Percentiles rank a stretch among this genome's conserved stretches.
phyloP scores from a whole-genome alignment of 2,797 vertebrate species.

The Urophycis tenuis region DNA sequence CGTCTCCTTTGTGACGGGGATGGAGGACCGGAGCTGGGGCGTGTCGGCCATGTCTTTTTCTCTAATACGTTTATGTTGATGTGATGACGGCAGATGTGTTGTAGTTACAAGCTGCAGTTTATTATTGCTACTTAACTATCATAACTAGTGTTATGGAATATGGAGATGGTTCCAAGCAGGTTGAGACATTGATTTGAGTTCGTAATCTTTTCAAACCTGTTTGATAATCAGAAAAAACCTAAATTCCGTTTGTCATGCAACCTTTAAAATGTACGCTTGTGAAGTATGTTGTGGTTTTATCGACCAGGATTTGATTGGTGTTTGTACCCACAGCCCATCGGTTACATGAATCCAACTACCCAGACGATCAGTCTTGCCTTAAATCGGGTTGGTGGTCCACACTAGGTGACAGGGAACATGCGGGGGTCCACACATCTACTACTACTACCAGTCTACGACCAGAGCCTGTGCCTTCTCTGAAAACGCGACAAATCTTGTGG shows the following conservation, averaged over 20 bases:
- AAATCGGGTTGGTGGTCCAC: too few relatives aligned
- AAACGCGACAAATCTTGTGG: too few relatives aligned
- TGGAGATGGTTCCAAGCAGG: background rate
- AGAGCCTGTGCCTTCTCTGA: too few relatives aligned
- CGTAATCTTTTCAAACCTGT: background rate
- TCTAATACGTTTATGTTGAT: background rate
- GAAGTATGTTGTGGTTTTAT: too few relatives aligned
- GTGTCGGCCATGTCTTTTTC: background rate
- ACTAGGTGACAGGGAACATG: too few relatives aligned
- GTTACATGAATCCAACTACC: background rate
- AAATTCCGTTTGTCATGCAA: background rate
- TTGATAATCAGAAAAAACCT: background rate
- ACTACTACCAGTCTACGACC: too few relatives aligned
- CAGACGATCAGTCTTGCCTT: too few relatives aligned
- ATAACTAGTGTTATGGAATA: background rate
- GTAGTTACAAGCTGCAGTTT: background rate
- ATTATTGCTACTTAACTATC: background rate
- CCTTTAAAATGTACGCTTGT: background rate
- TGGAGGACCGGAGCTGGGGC: background rate
- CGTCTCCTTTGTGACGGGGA: conserved; percentile 7
- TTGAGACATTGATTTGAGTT: background rate
- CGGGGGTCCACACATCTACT: too few relatives aligned
- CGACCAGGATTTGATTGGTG: background rate
- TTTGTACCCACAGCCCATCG: background rate
- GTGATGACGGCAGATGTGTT: background rate